Percentiles rank a stretch among this genome's conserved stretches.
These are phyloP conservation scores for Phania funesta DNA, from an alignment of 2,888 invertebrate genomes.

Conservation along the genomic window DNA sequence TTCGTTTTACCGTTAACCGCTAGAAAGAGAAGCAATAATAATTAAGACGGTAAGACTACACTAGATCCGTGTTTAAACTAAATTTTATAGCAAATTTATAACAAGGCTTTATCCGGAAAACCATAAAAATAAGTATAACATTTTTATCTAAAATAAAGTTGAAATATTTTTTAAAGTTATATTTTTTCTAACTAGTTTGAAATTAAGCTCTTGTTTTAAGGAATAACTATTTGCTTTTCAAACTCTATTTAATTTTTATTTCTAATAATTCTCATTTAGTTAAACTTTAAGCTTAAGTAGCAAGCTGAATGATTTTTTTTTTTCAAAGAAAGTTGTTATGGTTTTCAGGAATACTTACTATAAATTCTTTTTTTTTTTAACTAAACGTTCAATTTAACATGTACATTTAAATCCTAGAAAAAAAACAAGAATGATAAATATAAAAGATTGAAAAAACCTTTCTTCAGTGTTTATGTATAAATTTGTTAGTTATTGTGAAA, in stretches of 20 bases:
- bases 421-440: slow-evolving; percentile 34
- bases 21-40: background rate
- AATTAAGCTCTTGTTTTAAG: background rate
- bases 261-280: slow-evolving; percentile 35
- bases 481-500: slow-evolving; percentile 1
- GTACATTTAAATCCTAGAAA: slow-evolving; percentile 58
- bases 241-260: slow-evolving; percentile 1
- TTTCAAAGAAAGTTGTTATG: background rate
- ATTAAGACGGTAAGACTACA: slow-evolving; percentile 7
- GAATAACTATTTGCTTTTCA: slow-evolving; percentile 3
- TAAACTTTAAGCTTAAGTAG: slow-evolving; percentile 29
- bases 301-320: slow-evolving; percentile 26
- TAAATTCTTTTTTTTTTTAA: slow-evolving; percentile 8
- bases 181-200: background rate
- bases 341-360: slow-evolving; percentile 54
- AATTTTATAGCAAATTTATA: background rate
- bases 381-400: slow-evolving; percentile 48
- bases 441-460: slow-evolving; percentile 9
- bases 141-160: background rate
- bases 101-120: slow-evolving; percentile 45
- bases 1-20: background rate
- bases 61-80: background rate
- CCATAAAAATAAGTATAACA: background rate
- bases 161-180: background rate
- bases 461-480: background rate